A percentile compares a stretch with the other conserved stretches of the same genome.
phyloP scores from a whole-genome alignment of 1,140 invertebrate species.

The Pristionchus pacificus region DNA sequence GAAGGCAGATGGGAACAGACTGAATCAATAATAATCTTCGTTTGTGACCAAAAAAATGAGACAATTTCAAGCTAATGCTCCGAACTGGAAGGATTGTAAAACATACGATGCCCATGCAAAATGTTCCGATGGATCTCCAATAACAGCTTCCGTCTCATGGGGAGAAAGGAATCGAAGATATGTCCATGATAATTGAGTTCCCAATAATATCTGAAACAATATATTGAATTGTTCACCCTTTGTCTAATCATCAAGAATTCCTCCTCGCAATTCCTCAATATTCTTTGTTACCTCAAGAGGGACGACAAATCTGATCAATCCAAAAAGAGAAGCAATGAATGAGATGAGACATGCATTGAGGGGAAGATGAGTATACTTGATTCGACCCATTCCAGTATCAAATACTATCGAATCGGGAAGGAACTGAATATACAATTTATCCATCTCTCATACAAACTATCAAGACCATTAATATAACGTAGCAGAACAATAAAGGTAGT shows the following conservation, averaged over 20 bases:
- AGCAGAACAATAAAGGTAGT: slow-evolving; percentile 8
- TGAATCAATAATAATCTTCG: slow-evolving; percentile 14
- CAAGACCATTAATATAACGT: background rate
- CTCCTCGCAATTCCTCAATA: too few species aligned
- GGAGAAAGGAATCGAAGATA: slow-evolving; percentile 52
- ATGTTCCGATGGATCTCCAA: slow-evolving; percentile 38
- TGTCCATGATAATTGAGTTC: slow-evolving; percentile 47
- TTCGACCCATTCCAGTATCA: slow-evolving; percentile 46
- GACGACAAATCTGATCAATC: slow-evolving; percentile 34
- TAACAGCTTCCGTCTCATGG: slow-evolving; percentile 35
- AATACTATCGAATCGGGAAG: slow-evolving; percentile 49
- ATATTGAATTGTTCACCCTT: background rate
- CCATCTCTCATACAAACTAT: background rate
- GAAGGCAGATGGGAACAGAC: slow-evolving; percentile 31
- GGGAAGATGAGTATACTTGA: slow-evolving; percentile 55
- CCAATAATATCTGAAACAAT: slow-evolving; percentile 35
- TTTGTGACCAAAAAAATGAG: background rate
- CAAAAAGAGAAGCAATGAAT: slow-evolving; percentile 30
- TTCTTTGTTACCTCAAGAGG: slow-evolving; percentile 7
- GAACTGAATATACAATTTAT: slow-evolving; percentile 35
- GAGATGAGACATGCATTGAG: slow-evolving; percentile 23
- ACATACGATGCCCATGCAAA: slow-evolving; percentile 35
- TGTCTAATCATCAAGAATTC: too few species aligned
- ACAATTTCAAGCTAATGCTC: background rate
- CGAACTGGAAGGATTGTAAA: background rate